Conservation (phyloP, 2,113 vertebrate species). For the Regulus satrapa region DNA sequence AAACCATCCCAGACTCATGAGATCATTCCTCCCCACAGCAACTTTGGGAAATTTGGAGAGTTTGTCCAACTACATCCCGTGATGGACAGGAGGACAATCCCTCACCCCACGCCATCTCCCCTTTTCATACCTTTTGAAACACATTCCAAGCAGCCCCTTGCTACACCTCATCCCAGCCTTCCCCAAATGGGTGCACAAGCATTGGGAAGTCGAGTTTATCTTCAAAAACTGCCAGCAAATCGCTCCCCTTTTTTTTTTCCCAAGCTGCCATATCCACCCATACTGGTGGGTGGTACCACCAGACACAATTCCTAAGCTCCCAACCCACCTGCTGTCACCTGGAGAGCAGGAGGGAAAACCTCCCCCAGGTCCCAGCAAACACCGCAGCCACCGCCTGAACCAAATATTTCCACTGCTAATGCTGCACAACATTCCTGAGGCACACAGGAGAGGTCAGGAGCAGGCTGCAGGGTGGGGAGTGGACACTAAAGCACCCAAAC, state of each 20-base stretch:
- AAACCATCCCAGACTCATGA: rapidly evolving
- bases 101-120: background rate
- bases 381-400: rapidly evolving
- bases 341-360: background rate
- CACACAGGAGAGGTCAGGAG: background rate
- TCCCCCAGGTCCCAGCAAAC: background rate
- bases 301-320: background rate
- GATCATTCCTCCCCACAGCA: background rate
- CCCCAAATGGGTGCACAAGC: rapidly evolving
- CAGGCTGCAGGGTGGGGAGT: background rate
- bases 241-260: background rate
- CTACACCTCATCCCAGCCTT: background rate
- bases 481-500: background rate
- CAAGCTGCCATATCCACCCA: background rate
- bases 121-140: background rate
- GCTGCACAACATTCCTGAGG: background rate
- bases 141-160: background rate
- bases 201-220: background rate
- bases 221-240: background rate
- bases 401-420: background rate
- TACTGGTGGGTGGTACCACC: rapidly evolving
- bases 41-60: background rate
- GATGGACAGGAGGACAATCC: background rate
- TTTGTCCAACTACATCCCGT: background rate
- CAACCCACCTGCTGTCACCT: background rate